phyloP scores from a whole-genome alignment of 2,113 vertebrate genomes.

The Ptilorrhoa leucosticta region DNA sequence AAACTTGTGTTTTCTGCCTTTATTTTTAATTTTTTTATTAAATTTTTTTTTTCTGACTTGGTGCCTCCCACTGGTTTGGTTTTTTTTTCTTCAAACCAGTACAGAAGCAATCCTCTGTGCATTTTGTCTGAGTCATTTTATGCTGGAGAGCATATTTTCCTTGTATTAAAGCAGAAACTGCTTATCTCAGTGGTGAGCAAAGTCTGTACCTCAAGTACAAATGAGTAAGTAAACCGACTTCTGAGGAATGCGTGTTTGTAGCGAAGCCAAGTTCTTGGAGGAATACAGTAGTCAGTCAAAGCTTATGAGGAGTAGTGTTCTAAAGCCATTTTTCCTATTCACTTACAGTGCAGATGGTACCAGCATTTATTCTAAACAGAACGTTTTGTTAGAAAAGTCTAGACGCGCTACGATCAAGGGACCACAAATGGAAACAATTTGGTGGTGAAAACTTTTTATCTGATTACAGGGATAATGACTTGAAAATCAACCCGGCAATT shows the following conservation, averaged over 20 bases:
- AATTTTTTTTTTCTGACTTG: no score
- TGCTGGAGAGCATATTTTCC: neutral
- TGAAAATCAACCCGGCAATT: conserved; percentile 35
- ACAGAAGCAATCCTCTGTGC: no score
- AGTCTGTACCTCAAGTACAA: conserved; percentile 5
- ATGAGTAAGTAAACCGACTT: neutral
- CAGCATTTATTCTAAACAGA: neutral
- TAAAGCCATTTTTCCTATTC: neutral
- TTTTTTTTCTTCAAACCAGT: no score
- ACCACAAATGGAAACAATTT: neutral
- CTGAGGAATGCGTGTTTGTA: neutral
- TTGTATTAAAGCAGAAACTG: neutral
- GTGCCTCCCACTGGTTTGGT: no score
- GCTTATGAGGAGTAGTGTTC: neutral
- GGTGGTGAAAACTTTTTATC: neutral
- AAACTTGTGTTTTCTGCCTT: no score
- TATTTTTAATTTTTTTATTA: no score
- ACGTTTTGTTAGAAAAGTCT: neutral
- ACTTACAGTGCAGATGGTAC: neutral
- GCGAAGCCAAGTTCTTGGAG: neutral
- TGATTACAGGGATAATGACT: conserved; percentile 20
- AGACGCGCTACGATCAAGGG: neutral
- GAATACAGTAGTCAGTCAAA: neutral
- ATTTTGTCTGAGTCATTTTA: neutral
- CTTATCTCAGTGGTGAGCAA: neutral